Evolutionary conservation across 2,113 vertebrate genomes (phyloP).

Genomic region (Machaerirhynchus nigripectus): DNA sequence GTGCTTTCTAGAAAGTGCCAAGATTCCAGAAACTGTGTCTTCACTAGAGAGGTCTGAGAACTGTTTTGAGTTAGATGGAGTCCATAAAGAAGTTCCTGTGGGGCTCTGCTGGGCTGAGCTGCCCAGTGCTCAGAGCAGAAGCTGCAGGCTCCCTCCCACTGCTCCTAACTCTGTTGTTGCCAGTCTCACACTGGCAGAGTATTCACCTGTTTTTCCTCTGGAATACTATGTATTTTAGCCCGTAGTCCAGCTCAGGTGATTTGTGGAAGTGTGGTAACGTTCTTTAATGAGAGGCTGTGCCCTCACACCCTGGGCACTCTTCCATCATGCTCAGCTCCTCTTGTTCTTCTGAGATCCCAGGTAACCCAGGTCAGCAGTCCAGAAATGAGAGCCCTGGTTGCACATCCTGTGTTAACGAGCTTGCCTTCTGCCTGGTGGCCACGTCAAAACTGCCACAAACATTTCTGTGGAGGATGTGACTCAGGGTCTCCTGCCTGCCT

Average conservation of each 20-base stretch:
- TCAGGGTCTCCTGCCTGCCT: neutral
- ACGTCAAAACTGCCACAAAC: neutral
- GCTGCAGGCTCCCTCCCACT: neutral
- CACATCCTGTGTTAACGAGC: neutral
- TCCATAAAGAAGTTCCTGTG: rapidly evolving
- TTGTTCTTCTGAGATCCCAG: neutral
- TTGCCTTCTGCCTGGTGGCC: neutral
- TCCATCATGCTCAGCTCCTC: neutral
- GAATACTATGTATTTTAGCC: neutral
- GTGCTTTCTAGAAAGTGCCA: neutral
- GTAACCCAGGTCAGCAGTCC: neutral
- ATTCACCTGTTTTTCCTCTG: neutral
- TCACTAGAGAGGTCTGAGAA: neutral
- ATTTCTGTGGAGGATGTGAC: neutral
- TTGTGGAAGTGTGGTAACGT: neutral
- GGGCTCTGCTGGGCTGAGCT: neutral
- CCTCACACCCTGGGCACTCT: neutral
- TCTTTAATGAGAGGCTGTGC: neutral
- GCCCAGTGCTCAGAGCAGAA: neutral
- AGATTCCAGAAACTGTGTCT: neutral
- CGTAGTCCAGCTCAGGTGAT: rapidly evolving
- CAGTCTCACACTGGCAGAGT: neutral
- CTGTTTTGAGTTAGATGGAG: neutral
- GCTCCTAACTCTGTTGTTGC: neutral
- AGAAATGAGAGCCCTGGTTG: neutral